Evolutionary conservation across 2,888 invertebrate genomes (phyloP).

Genomic region (Parasteatoda lunata): DNA sequence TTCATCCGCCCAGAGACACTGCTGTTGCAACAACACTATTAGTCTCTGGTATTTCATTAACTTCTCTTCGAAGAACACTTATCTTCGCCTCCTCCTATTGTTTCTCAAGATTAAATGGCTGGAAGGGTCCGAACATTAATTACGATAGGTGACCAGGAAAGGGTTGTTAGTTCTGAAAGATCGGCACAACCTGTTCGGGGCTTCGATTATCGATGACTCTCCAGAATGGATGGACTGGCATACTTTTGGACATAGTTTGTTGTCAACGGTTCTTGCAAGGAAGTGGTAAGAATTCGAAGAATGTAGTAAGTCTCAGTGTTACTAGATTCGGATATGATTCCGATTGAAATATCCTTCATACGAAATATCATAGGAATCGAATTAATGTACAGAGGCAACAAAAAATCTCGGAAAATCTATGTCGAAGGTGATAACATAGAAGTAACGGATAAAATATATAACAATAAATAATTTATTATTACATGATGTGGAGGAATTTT

Average conservation of each 20-base stretch:
- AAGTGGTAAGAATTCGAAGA: too few species aligned
- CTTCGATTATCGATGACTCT: conserved; percentile 18
- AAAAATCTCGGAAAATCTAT: too few species aligned
- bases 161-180: conserved; percentile 32
- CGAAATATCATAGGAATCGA: too few species aligned
- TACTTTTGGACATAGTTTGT: conserved; percentile 33
- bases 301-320: too few species aligned
- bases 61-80: conserved; percentile 2
- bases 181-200: conserved; percentile 40
- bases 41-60: conserved; percentile 67
- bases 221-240: conserved; percentile 13
- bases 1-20: conserved; percentile 29
- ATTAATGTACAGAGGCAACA: too few species aligned
- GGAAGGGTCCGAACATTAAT: conserved; percentile 24
- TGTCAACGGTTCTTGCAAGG: not conserved
- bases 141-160: conserved; percentile 19
- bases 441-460: too few species aligned
- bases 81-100: conserved; percentile 7
- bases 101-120: conserved; percentile 4
- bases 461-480: too few species aligned
- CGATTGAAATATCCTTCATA: too few species aligned
- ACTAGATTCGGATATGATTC: too few species aligned
- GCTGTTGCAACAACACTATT: conserved; percentile 36
- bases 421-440: too few species aligned
- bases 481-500: too few species aligned